Percentiles rank a stretch among this genome's conserved stretches.
phyloP scores from a whole-genome alignment of 2,113 vertebrate species.

The Aix galericulata region DNA sequence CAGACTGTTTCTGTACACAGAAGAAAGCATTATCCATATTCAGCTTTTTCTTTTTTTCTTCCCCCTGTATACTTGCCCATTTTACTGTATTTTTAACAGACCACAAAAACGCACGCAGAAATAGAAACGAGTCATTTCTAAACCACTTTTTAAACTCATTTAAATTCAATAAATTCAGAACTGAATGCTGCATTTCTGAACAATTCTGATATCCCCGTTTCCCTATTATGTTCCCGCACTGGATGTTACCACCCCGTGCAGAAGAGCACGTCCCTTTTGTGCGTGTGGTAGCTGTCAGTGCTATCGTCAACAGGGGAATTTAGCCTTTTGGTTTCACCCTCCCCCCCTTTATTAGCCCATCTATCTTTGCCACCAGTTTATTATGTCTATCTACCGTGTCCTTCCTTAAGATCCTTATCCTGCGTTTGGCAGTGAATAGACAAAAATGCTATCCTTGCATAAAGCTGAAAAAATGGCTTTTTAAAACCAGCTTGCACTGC shows the following conservation, averaged over 20 bases:
- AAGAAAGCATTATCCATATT: neutral
- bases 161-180: neutral
- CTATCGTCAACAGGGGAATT: neutral
- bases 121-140: neutral
- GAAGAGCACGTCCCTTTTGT: neutral
- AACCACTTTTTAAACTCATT: neutral
- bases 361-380: neutral
- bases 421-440: neutral
- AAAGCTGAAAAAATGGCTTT: neutral
- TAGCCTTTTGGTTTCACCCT: neutral
- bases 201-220: neutral
- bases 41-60: neutral
- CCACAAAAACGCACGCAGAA: neutral
- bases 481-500: neutral
- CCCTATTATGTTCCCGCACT: neutral
- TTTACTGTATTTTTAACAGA: neutral
- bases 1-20: neutral
- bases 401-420: neutral
- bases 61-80: neutral
- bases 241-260: neutral
- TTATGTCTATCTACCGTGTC: neutral
- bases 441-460: neutral
- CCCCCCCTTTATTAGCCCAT: neutral
- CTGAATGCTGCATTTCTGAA: neutral
- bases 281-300: neutral